Evolutionary conservation across 2,888 invertebrate species (phyloP), one percentile per base, ranked within the genome.

Genomic region (Tinea pellionella): DNA sequence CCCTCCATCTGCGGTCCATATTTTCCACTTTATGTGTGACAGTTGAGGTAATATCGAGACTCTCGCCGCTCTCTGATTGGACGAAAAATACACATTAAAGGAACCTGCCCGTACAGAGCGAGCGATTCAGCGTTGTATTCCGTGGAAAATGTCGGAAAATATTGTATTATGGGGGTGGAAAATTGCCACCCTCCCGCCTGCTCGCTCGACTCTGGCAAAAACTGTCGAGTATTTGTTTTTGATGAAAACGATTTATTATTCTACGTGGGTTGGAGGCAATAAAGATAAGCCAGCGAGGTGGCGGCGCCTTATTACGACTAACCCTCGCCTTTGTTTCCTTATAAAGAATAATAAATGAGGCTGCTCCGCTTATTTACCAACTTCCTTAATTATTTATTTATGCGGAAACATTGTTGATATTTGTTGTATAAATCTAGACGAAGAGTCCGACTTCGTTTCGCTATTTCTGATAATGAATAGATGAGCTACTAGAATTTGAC

Each of bases 1-100:
- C 67, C 65, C 69, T 65, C 85, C 80, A 86, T 81, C 84, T 82
- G 81, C 82, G 83, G 86, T 88, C 88, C 88, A 88, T 88, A 88
- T 88, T 88, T 88, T 87, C 88, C 88, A 88, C 88, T 88, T 88
- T 88, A 88, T 88, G 88, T 88, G 88, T 88, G 88, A 88, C 88
- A 88, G 88, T 88, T 88, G 88, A 88, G 88, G 88, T 88, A 88
- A 88, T 88, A 88, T 88, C 88, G 88, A 87, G 88, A 83, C 83
- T 86, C 85, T 84, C 80, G 83, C 87, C 84, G 85, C 76, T 79
- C 85, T 83, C 85, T 88, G 88, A 88, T 88, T 88, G 88, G 88
- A 83, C 88, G 88, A 88, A 88, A 88, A 88, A 88, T 88, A 85
- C 81, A 88, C 88, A 88, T 88, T 88, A 88, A 88, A 87, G 87